Conservation (phyloP, 2,888 invertebrate species). For the Spialia ferax region DNA sequence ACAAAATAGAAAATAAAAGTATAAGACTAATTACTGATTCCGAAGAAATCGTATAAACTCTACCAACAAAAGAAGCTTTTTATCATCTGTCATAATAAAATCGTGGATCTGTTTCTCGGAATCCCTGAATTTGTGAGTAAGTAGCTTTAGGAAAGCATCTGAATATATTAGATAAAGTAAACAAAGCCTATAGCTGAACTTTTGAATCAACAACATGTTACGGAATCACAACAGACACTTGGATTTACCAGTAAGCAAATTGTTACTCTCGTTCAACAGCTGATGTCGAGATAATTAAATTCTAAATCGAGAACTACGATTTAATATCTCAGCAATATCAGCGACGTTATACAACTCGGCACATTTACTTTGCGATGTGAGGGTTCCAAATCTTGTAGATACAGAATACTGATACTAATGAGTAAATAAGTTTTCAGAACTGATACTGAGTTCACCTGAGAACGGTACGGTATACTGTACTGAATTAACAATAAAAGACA, state of each 20-base stretch:
- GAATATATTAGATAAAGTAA: neutral
- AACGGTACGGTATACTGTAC: too few species aligned
- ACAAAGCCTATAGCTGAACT: neutral
- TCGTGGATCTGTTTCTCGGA: too few species aligned
- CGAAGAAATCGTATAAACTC: too few species aligned
- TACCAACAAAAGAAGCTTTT: too few species aligned
- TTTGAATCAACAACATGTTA: slow-evolving; percentile 7
- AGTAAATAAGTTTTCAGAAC: too few species aligned
- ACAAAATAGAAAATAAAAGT: too few species aligned
- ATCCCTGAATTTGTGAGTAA: too few species aligned
- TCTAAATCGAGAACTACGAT: slow-evolving; percentile 35
- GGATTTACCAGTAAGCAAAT: slow-evolving; percentile 25
- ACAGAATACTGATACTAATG: neutral
- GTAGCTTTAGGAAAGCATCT: too few species aligned
- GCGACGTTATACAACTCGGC: slow-evolving; percentile 15
- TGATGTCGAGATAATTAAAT: slow-evolving; percentile 40
- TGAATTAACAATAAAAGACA: too few species aligned
- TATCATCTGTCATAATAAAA: too few species aligned
- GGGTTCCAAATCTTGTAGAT: neutral
- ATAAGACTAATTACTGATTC: too few species aligned
- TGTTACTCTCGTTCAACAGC: slow-evolving; percentile 18
- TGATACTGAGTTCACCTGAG: too few species aligned
- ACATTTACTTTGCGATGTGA: slow-evolving; percentile 25
- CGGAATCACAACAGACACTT: slow-evolving; percentile 17
- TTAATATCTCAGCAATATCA: slow-evolving; percentile 30